phyloP scores from a whole-genome alignment of 1,140 invertebrate genomes.

The Drosophila mauritiana region DNA sequence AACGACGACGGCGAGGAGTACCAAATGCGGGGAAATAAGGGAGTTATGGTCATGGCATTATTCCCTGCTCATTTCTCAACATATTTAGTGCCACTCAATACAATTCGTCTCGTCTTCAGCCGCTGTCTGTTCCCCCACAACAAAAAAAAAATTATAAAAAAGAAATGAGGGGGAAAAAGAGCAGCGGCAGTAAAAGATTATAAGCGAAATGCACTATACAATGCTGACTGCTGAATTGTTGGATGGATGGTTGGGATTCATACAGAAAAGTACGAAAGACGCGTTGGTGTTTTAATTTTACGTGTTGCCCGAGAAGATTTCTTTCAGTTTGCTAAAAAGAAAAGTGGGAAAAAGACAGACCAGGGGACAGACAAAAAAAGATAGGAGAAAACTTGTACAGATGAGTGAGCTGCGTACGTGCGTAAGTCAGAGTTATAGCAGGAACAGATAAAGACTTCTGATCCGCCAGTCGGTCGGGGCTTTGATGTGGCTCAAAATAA shows the following conservation, averaged over 20 bases:
- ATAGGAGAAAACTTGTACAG: conserved; percentile 54
- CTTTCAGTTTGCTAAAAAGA: conserved; percentile 42
- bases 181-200: conserved; percentile 59
- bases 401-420: conserved; percentile 73
- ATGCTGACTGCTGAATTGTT: conserved; percentile 59
- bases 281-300: conserved; percentile 81
- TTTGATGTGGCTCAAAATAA: conserved; percentile 48
- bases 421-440: conserved; percentile 64
- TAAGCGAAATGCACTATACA: conserved; percentile 80
- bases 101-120: conserved; percentile 66
- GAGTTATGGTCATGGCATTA: conserved; percentile 58
- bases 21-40: conserved; percentile 8
- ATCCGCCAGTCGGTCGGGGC: conserved; percentile 40
- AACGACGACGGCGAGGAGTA: no score
- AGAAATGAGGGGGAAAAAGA: conserved; percentile 1
- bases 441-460: conserved; percentile 18
- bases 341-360: conserved; percentile 15
- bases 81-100: conserved; percentile 83
- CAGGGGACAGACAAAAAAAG: conserved; percentile 20
- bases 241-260: conserved; percentile 63
- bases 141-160: conserved; percentile 13
- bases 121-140: conserved; percentile 26
- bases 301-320: conserved; percentile 66
- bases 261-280: conserved; percentile 48
- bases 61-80: conserved; percentile 75